Percentiles rank a stretch among this genome's conserved stretches.
These are phyloP conservation scores for Argyresthia goedartella DNA, from an alignment of 2,888 invertebrate species.

Conservation along the genomic window DNA sequence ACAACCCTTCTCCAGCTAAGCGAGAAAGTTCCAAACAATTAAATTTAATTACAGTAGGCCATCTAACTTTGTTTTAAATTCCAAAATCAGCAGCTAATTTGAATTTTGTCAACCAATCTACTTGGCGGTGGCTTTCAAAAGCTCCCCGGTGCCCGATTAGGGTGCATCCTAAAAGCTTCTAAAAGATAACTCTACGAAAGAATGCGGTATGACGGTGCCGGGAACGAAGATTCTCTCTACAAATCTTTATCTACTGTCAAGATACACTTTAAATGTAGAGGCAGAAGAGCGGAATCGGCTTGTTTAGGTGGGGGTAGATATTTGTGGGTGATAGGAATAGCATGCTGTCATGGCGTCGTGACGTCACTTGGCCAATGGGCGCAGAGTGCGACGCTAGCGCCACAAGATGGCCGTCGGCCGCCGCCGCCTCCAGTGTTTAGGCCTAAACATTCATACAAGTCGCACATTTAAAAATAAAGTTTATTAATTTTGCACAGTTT, in stretches of 20 bases:
- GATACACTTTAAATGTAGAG: background rate
- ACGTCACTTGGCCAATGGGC: slow-evolving; percentile 67
- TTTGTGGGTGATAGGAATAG: slow-evolving; percentile 42
- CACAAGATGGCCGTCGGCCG: slow-evolving; percentile 67
- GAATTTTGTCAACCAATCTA: slow-evolving; percentile 51
- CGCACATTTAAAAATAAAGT: background rate
- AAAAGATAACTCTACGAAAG: slow-evolving; percentile 59
- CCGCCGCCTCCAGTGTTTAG: slow-evolving; percentile 59
- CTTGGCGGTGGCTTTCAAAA: slow-evolving; percentile 54
- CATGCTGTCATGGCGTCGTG: slow-evolving; percentile 62
- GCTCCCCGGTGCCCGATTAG: slow-evolving; percentile 55
- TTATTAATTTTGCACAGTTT: background rate
- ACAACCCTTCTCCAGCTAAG: background rate
- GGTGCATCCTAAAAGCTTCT: slow-evolving; percentile 66
- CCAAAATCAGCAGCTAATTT: slow-evolving; percentile 54
- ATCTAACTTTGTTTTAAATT: slow-evolving; percentile 10
- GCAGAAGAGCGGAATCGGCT: background rate
- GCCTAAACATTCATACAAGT: slow-evolving; percentile 36
- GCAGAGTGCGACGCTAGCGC: slow-evolving; percentile 57
- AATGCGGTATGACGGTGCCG: slow-evolving; percentile 50
- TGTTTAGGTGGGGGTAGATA: background rate
- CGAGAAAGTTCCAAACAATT: background rate
- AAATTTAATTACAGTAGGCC: slow-evolving; percentile 8
- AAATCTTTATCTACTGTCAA: background rate
- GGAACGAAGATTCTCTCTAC: background rate